Conservation (phyloP, 2,113 vertebrate species). For the Antechinus stuartii region DNA sequence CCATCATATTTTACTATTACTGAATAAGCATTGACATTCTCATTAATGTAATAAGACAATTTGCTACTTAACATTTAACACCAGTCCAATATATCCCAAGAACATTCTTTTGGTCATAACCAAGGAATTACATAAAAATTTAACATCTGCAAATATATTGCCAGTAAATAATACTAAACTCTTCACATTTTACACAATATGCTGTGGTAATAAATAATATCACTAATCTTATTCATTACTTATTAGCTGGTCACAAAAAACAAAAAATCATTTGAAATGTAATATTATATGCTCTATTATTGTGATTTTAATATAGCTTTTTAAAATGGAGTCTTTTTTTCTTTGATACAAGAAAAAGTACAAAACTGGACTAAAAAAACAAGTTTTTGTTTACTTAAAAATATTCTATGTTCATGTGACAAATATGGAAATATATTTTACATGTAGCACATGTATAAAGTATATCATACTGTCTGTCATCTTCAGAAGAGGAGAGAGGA, state of each 20-base stretch:
- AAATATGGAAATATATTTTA: too few species aligned
- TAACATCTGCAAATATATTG: slow-evolving; percentile 93
- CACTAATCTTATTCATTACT: slow-evolving; percentile 91
- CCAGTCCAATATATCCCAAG: slow-evolving; percentile 87
- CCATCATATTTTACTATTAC: slow-evolving; percentile 84
- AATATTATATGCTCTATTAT: slow-evolving; percentile 83
- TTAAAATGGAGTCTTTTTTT: slow-evolving; percentile 79
- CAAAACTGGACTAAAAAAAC: slow-evolving; percentile 82
- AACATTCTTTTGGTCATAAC: slow-evolving; percentile 93
- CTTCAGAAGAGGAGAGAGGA: too few species aligned
- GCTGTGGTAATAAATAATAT: slow-evolving; percentile 90
- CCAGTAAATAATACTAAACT: slow-evolving; percentile 95
- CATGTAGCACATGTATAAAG: too few species aligned
- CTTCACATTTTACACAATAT: slow-evolving; percentile 97
- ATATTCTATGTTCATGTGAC: slow-evolving; percentile 68
- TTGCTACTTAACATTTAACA: slow-evolving; percentile 87
- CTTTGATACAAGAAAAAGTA: slow-evolving; percentile 83
- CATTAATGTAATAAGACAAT: slow-evolving; percentile 84
- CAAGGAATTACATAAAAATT: slow-evolving; percentile 94
- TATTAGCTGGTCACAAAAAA: slow-evolving; percentile 92
- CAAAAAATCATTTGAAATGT: slow-evolving; percentile 95
- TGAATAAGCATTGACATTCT: slow-evolving; percentile 86
- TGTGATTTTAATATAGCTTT: slow-evolving; percentile 86
- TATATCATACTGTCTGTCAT: too few species aligned
- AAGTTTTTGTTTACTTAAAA: slow-evolving; percentile 86